A percentile compares a stretch with the other conserved stretches of the same genome.
Evolutionary conservation across 2,888 invertebrate genomes (phyloP).

Genomic region (Eupithecia abbreviata): DNA sequence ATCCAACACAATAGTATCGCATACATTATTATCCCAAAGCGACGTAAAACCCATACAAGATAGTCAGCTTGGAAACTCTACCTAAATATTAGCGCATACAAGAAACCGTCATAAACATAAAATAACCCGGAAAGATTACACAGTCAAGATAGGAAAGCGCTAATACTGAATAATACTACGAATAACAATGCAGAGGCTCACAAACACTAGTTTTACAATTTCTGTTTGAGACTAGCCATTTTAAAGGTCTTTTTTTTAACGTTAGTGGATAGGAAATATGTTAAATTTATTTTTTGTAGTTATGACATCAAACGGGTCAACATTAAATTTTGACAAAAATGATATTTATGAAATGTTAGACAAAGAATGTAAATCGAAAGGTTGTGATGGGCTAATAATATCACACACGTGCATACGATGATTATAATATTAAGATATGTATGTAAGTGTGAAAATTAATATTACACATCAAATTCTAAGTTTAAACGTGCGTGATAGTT

Average conservation of each 20-base stretch:
- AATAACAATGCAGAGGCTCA: constrained; percentile 22
- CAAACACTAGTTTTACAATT: constrained; percentile 41
- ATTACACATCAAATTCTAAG: constrained; percentile 2
- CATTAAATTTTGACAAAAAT: constrained; percentile 26
- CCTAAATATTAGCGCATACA: constrained; percentile 2
- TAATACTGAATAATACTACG: constrained; percentile 32
- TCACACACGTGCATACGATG: constrained; percentile 61
- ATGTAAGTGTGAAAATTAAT: constrained; percentile 17
- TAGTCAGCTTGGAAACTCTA: neutral
- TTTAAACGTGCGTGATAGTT: constrained; percentile 23
- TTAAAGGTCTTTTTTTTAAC: constrained; percentile 49
- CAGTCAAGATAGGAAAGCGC: constrained; percentile 37
- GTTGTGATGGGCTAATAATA: constrained; percentile 53
- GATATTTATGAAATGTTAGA: constrained; percentile 54
- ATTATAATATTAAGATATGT: constrained; percentile 13
- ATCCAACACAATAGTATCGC: constrained; percentile 41
- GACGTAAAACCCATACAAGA: neutral
- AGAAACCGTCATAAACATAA: constrained; percentile 5
- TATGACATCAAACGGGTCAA: constrained; percentile 29
- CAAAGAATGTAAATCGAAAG: constrained; percentile 57
- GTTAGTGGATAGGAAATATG: constrained; percentile 50
- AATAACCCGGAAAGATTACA: constrained; percentile 18
- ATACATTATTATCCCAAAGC: constrained; percentile 28
- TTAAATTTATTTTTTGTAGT: constrained; percentile 31
- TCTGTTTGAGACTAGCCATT: constrained; percentile 79